These are phyloP conservation scores for Equus przewalskii DNA, from an alignment of 2,113 vertebrate species.

Conservation along the genomic window DNA sequence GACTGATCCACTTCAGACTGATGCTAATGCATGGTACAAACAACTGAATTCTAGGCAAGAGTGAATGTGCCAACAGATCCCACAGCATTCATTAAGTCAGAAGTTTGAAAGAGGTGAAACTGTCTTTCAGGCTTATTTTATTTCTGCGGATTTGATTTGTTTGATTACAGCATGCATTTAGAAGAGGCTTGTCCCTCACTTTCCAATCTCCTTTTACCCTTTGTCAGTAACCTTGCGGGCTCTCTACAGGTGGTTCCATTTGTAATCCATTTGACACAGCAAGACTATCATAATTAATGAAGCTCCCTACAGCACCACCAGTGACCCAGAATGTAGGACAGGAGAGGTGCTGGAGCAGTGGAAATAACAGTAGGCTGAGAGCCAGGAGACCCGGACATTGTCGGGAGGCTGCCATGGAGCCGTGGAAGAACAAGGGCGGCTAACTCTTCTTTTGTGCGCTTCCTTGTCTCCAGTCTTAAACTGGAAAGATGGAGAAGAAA, in stretches of 20 bases:
- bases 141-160: constrained; percentile 64
- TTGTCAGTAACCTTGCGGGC: constrained; percentile 70
- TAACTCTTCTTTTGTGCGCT: background rate
- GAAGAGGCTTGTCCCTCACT: constrained; percentile 68
- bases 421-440: background rate
- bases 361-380: background rate
- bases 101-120: constrained; percentile 68
- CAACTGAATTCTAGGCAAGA: background rate
- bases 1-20: background rate
- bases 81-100: constrained; percentile 41
- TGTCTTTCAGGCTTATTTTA: constrained; percentile 66
- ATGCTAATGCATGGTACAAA: background rate
- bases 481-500: background rate
- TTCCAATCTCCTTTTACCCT: constrained; percentile 69
- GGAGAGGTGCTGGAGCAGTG: constrained; percentile 9
- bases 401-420: background rate
- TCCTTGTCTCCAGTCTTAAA: background rate
- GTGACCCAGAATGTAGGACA: constrained; percentile 78
- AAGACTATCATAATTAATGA: constrained; percentile 80
- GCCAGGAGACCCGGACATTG: constrained; percentile 36
- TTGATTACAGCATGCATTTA: constrained; percentile 52
- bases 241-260: constrained; percentile 81
- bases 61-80: background rate
- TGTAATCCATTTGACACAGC: constrained; percentile 84
- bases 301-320: constrained; percentile 70